Conservation (phyloP, 2,888 invertebrate genomes). For the Callosobruchus maculatus region DNA sequence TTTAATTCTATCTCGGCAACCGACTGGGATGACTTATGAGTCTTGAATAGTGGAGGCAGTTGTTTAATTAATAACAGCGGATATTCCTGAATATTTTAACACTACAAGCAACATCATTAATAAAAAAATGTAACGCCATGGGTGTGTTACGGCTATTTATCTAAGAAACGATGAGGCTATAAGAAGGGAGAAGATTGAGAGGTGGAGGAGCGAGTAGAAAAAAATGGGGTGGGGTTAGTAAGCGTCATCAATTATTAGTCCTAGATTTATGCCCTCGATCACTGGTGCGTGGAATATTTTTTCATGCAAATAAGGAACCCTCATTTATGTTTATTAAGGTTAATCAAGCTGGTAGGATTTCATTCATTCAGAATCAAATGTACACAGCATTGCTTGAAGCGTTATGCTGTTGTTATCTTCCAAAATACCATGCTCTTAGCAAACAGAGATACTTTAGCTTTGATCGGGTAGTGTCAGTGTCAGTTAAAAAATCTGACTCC, state of each 20-base stretch:
- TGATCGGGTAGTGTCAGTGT: no score
- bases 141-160: constrained; percentile 35
- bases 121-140: constrained; percentile 37
- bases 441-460: no score
- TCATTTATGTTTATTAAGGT: not conserved
- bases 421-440: no score
- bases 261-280: not conserved
- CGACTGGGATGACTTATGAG: constrained; percentile 32
- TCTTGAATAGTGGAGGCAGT: constrained; percentile 30
- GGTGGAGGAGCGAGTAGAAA: not conserved
- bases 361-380: not conserved
- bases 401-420: no score
- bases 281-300: not conserved
- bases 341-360: not conserved
- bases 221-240: not conserved
- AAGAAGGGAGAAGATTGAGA: constrained; percentile 17
- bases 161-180: constrained; percentile 35
- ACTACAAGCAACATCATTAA: constrained; percentile 39
- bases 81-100: constrained; percentile 42
- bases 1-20: constrained; percentile 25
- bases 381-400: not conserved
- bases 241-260: not conserved
- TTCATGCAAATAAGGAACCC: not conserved
- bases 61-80: constrained; percentile 40
- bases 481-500: no score